A percentile compares a stretch with the other conserved stretches of the same genome.
Evolutionary conservation across 2,888 invertebrate genomes (phyloP).

Genomic region (Panopea generosa): DNA sequence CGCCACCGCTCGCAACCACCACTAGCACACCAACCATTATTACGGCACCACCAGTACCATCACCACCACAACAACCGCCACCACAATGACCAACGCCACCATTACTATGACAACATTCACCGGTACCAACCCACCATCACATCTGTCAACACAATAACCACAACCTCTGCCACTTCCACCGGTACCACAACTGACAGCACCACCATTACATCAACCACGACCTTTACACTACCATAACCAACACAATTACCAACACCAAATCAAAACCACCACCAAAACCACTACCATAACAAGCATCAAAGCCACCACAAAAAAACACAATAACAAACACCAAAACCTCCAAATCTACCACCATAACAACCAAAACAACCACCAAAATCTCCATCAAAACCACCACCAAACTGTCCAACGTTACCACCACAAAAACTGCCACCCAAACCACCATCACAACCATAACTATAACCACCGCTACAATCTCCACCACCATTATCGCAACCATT

Average conservation of each 20-base stretch:
- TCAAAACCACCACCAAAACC: too few relatives aligned
- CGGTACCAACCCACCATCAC: background rate
- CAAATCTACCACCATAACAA: background rate
- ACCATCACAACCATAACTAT: constrained; percentile 6
- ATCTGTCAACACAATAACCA: constrained; percentile 8
- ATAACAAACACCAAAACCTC: constrained; percentile 15
- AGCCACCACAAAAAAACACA: background rate
- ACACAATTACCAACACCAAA: background rate
- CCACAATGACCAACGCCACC: constrained; percentile 10
- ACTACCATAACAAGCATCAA: too few relatives aligned
- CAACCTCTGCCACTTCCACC: constrained; percentile 13
- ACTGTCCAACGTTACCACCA: background rate
- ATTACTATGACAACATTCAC: constrained; percentile 8
- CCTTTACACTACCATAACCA: constrained; percentile 1
- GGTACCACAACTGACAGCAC: constrained; percentile 5
- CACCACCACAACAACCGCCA: constrained; percentile 2
- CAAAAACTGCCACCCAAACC: constrained; percentile 14
- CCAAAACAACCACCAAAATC: too few relatives aligned
- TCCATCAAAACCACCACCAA: too few relatives aligned
- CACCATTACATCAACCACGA: background rate
- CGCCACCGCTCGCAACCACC: constrained; percentile 1
- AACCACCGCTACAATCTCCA: too few relatives aligned
- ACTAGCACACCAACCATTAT: constrained; percentile 11
- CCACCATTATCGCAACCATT: too few relatives aligned
- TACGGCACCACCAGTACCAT: background rate